Base-by-base conservation (phyloP, 1,140 invertebrate species). In the Drosophila setifemur region DNA sequence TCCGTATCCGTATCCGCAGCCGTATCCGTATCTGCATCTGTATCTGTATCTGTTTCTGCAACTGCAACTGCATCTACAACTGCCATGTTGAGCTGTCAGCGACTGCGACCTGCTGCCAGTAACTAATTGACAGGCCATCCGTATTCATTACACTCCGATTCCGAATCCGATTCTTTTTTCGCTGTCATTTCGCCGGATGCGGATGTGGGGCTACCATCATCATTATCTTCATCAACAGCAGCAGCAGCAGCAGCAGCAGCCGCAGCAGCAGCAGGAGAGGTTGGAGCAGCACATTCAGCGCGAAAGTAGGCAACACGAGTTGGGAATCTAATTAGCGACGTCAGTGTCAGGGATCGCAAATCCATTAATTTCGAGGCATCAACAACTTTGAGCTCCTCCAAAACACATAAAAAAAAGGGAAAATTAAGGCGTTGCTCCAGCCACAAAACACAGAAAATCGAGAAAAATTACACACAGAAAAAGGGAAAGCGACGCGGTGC, bases 291-390 rank as follows among this genome's bases (percentile, higher is more conserved):
- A n/a, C n/a, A n/a, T n/a, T n/a, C 11, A 25, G 39, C 42, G 39
- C 25, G 11, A 37, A 29, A 42, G 25, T 42, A 48, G 52, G 37
- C 64, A 69, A 8, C 43, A 31, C 23, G 43, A 47, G 50, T 57
- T 70, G 66, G 53, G 60, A 71, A 50, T 60, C 66, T 60, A 71
- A 71, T 71, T 71, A 71, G 67, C 37, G 16, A 70, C 44, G 67
- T 71, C 66, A 71, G 45, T 60, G 66, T 70, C 67, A 71, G 44
- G n/a, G 19, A 60, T 26, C 53, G 55, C 29, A 29, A 49, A 60
- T 71, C 45, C 67, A 70, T 70, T 70, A 70, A 69, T 47, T 58
- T 58, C 39, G 25, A 29, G 40, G 23, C 28, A 43, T 60, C 67
- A 70, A 69, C 25, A 14, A 43, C 52, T 33, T 58, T 42, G 42